Percentiles rank a stretch among this genome's conserved stretches.
Conservation (phyloP, 1,140 invertebrate species). For the Pseudoatta argentina region DNA sequence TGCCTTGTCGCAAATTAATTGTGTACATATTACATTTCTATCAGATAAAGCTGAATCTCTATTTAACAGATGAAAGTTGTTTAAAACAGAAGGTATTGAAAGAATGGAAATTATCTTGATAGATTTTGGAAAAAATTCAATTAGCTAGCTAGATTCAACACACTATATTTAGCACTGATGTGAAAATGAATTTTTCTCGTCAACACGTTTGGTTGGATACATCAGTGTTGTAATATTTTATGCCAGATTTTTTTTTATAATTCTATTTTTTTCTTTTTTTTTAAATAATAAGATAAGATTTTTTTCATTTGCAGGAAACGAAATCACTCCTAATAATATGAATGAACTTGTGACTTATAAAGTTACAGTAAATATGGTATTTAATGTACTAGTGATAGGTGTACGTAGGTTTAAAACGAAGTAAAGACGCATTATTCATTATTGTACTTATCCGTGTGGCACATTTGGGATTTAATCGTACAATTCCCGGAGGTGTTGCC, state of each 20-base stretch:
- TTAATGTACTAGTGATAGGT: background rate
- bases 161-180: background rate
- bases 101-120: background rate
- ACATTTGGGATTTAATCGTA: constrained; percentile 30
- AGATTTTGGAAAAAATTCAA: background rate
- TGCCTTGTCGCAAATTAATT: constrained; percentile 15
- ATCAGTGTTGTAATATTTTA: background rate
- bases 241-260: background rate
- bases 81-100: background rate
- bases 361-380: background rate
- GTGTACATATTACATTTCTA: background rate
- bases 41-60: background rate
- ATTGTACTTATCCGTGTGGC: constrained; percentile 14
- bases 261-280: background rate
- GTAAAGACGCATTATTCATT: constrained; percentile 5
- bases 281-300: background rate
- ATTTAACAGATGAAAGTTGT: background rate
- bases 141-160: background rate
- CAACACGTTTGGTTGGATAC: background rate
- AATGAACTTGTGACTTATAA: background rate
- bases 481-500: constrained; percentile 63
- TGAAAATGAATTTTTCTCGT: background rate
- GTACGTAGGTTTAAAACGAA: background rate
- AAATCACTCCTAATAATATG: background rate
- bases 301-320: background rate